Evolutionary conservation across 23 tunicate genomes (phyloP).

Genomic region (Ascidia mentula): DNA sequence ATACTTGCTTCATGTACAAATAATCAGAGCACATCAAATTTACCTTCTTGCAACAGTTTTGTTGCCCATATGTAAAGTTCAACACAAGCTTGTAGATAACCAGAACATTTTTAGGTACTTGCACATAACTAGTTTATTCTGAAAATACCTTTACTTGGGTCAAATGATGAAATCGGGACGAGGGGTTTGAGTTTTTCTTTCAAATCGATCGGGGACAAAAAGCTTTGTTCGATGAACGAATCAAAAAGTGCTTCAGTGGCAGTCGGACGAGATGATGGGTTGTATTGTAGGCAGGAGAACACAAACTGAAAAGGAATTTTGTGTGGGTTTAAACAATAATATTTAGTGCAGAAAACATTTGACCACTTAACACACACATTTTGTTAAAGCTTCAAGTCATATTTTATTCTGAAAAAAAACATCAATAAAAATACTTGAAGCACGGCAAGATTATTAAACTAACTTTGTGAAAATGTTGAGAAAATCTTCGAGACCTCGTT

Average conservation of each 20-base stretch:
- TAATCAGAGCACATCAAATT: no score
- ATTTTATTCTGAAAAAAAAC: background rate
- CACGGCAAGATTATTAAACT: background rate
- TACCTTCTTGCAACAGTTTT: no score
- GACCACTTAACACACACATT: no score
- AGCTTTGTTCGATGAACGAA: constrained; percentile 25
- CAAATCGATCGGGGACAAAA: background rate
- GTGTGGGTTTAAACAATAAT: background rate
- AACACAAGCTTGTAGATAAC: no score
- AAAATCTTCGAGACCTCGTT: constrained; percentile 49
- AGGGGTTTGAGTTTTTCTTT: constrained; percentile 40
- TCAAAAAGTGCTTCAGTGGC: constrained; percentile 55
- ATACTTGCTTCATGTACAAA: no score
- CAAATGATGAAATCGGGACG: constrained; percentile 18
- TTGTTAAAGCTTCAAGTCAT: no score
- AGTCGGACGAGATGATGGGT: constrained; percentile 43
- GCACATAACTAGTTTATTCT: background rate
- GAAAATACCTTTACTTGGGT: background rate
- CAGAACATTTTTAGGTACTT: no score
- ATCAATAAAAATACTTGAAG: background rate
- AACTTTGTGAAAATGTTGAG: constrained; percentile 47
- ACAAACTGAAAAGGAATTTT: constrained; percentile 39
- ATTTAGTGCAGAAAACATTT: background rate
- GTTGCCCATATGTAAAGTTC: no score
- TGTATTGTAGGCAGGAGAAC: constrained; percentile 39